Conservation (phyloP, 2,797 vertebrate genomes). For the Garrulus glandarius region DNA sequence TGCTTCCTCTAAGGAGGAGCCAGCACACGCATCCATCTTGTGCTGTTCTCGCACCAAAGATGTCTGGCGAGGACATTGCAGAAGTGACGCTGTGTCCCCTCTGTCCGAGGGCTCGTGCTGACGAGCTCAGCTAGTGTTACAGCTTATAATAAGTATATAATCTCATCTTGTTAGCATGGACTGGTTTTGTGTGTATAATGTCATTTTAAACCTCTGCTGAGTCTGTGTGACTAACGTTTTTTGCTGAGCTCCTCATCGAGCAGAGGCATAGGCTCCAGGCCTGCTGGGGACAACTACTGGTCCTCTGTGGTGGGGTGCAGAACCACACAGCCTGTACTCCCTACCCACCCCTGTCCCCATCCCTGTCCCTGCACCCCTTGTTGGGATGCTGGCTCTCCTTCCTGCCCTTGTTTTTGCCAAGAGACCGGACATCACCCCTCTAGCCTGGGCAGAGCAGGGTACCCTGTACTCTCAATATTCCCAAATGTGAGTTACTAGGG, state of each 20-base stretch:
- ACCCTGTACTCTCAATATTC: not conserved
- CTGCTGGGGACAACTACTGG: not conserved
- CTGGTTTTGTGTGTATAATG: not conserved
- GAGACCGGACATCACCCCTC: not conserved
- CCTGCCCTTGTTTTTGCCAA: not conserved
- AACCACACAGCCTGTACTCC: not conserved
- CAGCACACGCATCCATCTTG: too few relatives aligned
- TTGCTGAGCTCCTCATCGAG: not conserved
- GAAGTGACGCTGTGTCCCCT: too few relatives aligned
- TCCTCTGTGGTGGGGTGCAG: not conserved
- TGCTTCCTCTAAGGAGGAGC: too few relatives aligned
- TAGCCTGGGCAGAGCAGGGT: not conserved
- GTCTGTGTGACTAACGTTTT: not conserved
- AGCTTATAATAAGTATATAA: not conserved
- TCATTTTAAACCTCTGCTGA: not conserved
- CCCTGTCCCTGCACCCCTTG: not conserved
- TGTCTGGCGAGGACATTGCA: too few relatives aligned
- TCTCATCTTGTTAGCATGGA: not conserved
- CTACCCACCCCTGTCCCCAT: accelerated
- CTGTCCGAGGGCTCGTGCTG: too few relatives aligned
- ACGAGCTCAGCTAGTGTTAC: too few relatives aligned
- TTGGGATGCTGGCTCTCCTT: not conserved
- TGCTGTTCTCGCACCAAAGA: too few relatives aligned
- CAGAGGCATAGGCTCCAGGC: not conserved
- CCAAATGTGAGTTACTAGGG: not conserved